phyloP scores from a whole-genome alignment of 2,888 invertebrate species.

The Cheilosia scutellata region DNA sequence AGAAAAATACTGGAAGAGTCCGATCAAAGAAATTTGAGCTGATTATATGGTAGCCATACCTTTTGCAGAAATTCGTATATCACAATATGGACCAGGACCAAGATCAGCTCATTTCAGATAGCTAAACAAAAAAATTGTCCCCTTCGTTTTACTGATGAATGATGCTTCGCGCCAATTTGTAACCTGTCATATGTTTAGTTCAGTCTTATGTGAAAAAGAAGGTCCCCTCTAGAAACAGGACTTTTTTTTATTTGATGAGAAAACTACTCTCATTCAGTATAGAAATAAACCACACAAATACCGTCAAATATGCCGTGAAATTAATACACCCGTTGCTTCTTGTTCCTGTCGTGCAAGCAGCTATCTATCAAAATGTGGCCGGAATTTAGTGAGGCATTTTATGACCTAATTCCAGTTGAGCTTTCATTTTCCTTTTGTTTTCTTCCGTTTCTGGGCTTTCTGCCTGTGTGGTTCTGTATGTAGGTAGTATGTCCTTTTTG shows the following conservation, averaged over 20 bases:
- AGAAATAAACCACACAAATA: constrained; percentile 7
- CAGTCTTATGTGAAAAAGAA: too few relatives aligned
- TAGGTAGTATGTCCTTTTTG: background rate
- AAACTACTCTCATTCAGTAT: constrained; percentile 10
- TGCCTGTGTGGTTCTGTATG: background rate
- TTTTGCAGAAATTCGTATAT: too few relatives aligned
- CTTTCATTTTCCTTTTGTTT: constrained; percentile 22
- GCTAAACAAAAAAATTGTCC: too few relatives aligned
- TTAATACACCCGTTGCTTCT: constrained; percentile 62
- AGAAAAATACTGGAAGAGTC: too few relatives aligned
- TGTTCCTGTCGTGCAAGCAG: constrained; percentile 57
- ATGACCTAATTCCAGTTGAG: constrained; percentile 62
- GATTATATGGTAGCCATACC: too few relatives aligned
- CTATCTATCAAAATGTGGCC: constrained; percentile 45
- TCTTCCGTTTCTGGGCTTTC: background rate
- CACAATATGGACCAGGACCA: too few relatives aligned
- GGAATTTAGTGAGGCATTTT: constrained; percentile 65
- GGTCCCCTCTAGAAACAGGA: background rate
- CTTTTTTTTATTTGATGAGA: constrained; percentile 35
- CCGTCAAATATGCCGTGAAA: constrained; percentile 46
- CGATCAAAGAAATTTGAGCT: too few relatives aligned
- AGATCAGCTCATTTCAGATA: too few relatives aligned
- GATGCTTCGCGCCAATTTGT: too few relatives aligned
- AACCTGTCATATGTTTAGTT: too few relatives aligned
- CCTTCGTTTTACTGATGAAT: too few relatives aligned